phyloP scores from a whole-genome alignment of 2,797 vertebrate species.

The Protonibea diacanthus region DNA sequence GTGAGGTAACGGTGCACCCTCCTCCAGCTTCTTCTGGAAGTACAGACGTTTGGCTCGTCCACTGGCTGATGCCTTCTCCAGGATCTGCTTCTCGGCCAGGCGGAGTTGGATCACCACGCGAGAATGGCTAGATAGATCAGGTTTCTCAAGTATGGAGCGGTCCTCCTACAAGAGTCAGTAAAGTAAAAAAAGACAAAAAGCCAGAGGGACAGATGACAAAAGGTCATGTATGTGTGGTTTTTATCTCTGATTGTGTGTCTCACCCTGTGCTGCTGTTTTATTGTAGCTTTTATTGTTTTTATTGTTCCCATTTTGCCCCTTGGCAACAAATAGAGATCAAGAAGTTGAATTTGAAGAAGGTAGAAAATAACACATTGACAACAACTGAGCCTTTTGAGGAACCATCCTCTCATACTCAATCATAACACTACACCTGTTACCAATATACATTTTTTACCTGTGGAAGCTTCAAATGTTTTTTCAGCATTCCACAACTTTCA shows the following conservation, averaged over 20 bases:
- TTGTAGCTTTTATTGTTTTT: no score
- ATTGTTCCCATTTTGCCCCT: no score
- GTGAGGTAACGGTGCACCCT: conserved; percentile 86
- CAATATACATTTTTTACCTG: no score
- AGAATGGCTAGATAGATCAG: conserved; percentile 87
- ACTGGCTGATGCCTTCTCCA: conserved; percentile 89
- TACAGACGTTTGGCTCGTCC: conserved; percentile 87
- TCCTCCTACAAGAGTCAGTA: conserved; percentile 86
- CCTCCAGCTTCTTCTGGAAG: conserved; percentile 88
- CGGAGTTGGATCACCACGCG: conserved; percentile 91
- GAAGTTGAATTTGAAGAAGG: no score
- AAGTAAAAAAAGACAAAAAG: background rate
- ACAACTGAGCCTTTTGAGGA: background rate
- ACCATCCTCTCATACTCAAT: no score
- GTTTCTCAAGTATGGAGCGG: conserved; percentile 86
- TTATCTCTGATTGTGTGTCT: no score
- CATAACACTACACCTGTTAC: no score
- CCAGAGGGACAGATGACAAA: background rate
- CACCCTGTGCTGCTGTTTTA: no score
- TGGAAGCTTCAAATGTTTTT: no score
- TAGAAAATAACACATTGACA: background rate
- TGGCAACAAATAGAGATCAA: no score
- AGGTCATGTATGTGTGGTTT: background rate
- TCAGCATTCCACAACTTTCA: no score
- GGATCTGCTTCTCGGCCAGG: conserved; percentile 94